These are phyloP conservation scores for Ectropis grisescens DNA, from an alignment of 1,140 invertebrate species.

Conservation along the genomic window DNA sequence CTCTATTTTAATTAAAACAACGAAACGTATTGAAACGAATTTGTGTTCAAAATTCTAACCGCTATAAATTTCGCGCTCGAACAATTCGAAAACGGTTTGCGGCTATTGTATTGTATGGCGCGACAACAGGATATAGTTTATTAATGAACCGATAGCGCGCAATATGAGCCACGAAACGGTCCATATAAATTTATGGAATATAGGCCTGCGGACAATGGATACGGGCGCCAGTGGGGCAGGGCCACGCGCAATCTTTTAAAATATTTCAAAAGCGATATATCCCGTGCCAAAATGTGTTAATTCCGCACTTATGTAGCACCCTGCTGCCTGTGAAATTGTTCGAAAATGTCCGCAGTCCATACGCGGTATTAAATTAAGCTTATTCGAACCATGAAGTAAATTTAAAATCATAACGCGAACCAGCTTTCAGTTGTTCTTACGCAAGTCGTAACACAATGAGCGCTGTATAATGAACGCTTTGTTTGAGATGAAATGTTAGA, in stretches of 20 bases:
- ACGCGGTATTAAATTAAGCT: slow-evolving; percentile 31
- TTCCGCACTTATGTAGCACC: slow-evolving; percentile 27
- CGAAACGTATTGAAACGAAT: slow-evolving; percentile 24
- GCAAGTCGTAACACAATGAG: too few species aligned
- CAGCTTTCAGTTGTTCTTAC: slow-evolving; percentile 6
- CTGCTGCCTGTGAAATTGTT: slow-evolving; percentile 25
- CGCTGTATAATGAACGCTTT: not conserved
- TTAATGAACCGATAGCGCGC: slow-evolving; percentile 44
- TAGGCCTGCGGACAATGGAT: slow-evolving; percentile 29
- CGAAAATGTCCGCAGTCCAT: slow-evolving; percentile 31
- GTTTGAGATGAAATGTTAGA: not conserved
- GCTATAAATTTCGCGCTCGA: slow-evolving; percentile 31
- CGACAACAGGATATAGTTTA: slow-evolving; percentile 34
- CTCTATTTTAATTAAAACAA: too few species aligned
- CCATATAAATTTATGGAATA: slow-evolving; percentile 40
- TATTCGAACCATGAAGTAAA: slow-evolving; percentile 12
- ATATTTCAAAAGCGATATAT: slow-evolving; percentile 33
- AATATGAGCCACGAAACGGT: slow-evolving; percentile 28
- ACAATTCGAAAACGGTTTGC: slow-evolving; percentile 21
- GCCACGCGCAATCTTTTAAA: slow-evolving; percentile 34
- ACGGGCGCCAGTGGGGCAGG: slow-evolving; percentile 18
- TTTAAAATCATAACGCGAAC: slow-evolving; percentile 8
- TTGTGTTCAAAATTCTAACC: slow-evolving; percentile 29
- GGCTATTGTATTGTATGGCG: slow-evolving; percentile 20
- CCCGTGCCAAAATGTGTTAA: slow-evolving; percentile 43